phyloP scores from a whole-genome alignment of 1,140 invertebrate genomes.

The Drosophila leontia region DNA sequence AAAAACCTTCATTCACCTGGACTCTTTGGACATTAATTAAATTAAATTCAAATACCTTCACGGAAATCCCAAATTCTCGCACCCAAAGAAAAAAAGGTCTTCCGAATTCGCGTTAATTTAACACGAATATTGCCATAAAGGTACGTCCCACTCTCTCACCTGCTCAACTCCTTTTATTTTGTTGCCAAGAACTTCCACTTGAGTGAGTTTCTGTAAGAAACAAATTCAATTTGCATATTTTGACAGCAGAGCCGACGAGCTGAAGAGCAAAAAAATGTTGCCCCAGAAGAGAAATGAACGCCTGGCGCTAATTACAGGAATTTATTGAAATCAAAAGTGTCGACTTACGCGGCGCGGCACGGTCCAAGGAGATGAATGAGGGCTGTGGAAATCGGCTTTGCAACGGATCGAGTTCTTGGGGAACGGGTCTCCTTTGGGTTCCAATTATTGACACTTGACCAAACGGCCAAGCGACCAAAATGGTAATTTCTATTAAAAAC shows the following conservation, averaged over 20 bases:
- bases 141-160: slow-evolving; percentile 31
- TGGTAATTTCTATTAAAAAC: slow-evolving; percentile 82
- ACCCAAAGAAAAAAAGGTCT: slow-evolving; percentile 2
- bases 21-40: slow-evolving; percentile 15
- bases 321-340: slow-evolving; percentile 83
- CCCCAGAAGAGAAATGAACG: slow-evolving; percentile 60
- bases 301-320: slow-evolving; percentile 79
- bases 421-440: slow-evolving; percentile 29
- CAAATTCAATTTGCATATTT: slow-evolving; percentile 77
- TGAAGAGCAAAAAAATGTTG: slow-evolving; percentile 36
- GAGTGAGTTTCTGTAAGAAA: slow-evolving; percentile 53
- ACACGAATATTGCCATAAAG: slow-evolving; percentile 7
- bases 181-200: slow-evolving; percentile 52
- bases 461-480: slow-evolving; percentile 76
- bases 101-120: slow-evolving; percentile 18
- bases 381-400: slow-evolving; percentile 59
- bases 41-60: slow-evolving; percentile 8
- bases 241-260: slow-evolving; percentile 43
- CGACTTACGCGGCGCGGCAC: slow-evolving; percentile 32
- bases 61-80: not conserved
- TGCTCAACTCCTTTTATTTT: slow-evolving; percentile 44
- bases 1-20: not conserved
- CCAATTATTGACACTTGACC: slow-evolving; percentile 81
- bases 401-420: slow-evolving; percentile 3
- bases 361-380: slow-evolving; percentile 12